These are phyloP conservation scores for Gallinago stenura DNA, from an alignment of 2,797 vertebrate species.

Conservation along the genomic window DNA sequence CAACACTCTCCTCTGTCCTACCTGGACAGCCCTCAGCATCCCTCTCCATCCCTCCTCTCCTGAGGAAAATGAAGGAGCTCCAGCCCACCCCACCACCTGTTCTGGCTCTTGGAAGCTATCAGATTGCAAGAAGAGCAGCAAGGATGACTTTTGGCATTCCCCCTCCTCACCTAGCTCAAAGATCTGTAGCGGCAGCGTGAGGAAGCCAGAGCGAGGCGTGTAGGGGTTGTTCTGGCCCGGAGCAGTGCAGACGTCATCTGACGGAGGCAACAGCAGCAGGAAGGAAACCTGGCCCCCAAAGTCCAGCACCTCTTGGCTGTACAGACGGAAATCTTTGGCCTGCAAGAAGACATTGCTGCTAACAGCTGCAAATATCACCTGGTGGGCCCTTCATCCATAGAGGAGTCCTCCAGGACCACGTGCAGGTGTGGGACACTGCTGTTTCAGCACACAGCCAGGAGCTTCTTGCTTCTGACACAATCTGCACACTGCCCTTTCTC, in stretches of 20 bases:
- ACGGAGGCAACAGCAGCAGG: constrained; percentile 89
- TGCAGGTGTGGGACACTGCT: not conserved
- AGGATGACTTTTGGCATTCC: not conserved
- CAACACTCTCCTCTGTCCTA: not conserved
- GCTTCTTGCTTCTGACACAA: not conserved
- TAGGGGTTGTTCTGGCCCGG: constrained; percentile 91
- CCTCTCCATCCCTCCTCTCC: not conserved
- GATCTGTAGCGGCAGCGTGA: constrained; percentile 90
- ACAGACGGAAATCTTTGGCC: constrained; percentile 91
- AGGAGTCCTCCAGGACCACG: not conserved
- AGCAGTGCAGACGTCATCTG: constrained; percentile 90
- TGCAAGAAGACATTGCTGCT: constrained; percentile 55
- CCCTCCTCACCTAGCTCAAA: constrained; percentile 89
- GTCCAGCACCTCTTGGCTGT: constrained; percentile 91
- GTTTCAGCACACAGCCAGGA: not conserved
- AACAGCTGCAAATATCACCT: not conserved
- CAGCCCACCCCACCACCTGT: not conserved
- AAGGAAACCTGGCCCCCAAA: constrained; percentile 91
- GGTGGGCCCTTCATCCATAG: not conserved
- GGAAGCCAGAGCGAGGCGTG: constrained; percentile 87
- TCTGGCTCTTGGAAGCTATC: not conserved
- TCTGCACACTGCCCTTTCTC: not conserved
- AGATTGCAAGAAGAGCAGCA: not conserved
- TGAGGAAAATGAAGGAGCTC: not conserved
- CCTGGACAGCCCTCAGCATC: not conserved